Percentiles rank a stretch among this genome's conserved stretches.
Conservation (phyloP, 1,140 invertebrate species). For the Neoseiulus cucumeris region DNA sequence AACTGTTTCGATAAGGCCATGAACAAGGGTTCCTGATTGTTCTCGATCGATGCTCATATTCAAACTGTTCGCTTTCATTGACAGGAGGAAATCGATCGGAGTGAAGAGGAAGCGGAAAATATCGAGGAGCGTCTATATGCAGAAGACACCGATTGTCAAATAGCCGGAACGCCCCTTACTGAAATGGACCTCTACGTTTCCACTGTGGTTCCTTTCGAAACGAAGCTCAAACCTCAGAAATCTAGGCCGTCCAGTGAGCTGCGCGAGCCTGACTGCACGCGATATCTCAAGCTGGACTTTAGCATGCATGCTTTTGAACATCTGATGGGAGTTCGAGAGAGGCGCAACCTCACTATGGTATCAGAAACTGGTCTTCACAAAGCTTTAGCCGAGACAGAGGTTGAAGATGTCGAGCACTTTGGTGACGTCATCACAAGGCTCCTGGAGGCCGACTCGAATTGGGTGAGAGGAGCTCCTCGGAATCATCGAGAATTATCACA, state of each 20-base stretch:
- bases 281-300: constrained; percentile 41
- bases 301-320: constrained; percentile 61
- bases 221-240: constrained; percentile 15
- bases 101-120: constrained; percentile 4
- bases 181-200: constrained; percentile 50
- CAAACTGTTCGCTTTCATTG: too few relatives aligned
- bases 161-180: constrained; percentile 36
- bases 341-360: constrained; percentile 39
- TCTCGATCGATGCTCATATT: too few relatives aligned
- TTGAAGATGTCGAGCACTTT: constrained; percentile 42
- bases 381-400: constrained; percentile 22
- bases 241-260: not conserved
- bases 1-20: too few relatives aligned
- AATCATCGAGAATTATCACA: not conserved
- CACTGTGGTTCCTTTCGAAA: constrained; percentile 30
- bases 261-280: constrained; percentile 41
- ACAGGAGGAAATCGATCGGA: not conserved
- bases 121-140: constrained; percentile 3
- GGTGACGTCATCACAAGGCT: constrained; percentile 23
- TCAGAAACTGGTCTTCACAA: constrained; percentile 43
- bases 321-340: constrained; percentile 42
- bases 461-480: not conserved
- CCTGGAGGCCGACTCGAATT: not conserved
- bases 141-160: constrained; percentile 4
- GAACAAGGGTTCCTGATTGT: too few relatives aligned